A percentile compares a stretch with the other conserved stretches of the same genome.
Conservation (phyloP, 2,113 vertebrate genomes). For the Apus apus region DNA sequence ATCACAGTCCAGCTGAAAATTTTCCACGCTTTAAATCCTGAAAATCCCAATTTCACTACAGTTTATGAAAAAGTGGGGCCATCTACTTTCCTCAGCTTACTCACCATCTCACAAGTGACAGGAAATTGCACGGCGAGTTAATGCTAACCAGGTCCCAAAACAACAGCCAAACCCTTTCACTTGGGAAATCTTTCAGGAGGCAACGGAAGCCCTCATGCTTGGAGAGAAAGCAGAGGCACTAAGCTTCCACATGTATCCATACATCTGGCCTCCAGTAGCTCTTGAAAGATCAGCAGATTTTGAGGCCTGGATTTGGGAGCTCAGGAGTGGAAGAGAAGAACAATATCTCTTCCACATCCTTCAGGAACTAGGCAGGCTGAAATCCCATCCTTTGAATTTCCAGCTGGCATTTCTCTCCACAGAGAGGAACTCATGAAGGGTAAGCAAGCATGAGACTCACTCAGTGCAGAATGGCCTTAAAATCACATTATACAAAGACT, state of each 20-base stretch:
- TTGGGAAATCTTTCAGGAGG: slow-evolving; percentile 21
- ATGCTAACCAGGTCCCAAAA: slow-evolving; percentile 30
- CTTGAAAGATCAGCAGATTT: neutral
- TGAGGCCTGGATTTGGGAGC: neutral
- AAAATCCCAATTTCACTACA: neutral
- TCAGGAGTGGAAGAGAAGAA: neutral
- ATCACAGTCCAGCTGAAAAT: neutral
- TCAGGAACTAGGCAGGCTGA: neutral
- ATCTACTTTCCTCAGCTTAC: slow-evolving; percentile 10
- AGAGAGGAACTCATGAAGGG: neutral
- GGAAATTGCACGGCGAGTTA: slow-evolving; percentile 45
- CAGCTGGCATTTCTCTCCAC: neutral
- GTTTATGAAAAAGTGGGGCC: slow-evolving; percentile 6
- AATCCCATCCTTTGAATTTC: neutral
- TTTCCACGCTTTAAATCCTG: neutral
- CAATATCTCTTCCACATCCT: neutral
- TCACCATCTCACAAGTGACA: slow-evolving; percentile 7
- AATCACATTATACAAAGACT: neutral
- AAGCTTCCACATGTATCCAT: neutral
- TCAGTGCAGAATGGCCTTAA: neutral
- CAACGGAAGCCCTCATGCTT: neutral
- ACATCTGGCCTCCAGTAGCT: slow-evolving; percentile 8
- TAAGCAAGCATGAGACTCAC: neutral
- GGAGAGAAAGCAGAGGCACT: slow-evolving; percentile 29
- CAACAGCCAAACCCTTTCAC: neutral